These are phyloP conservation scores for Elephantulus edwardii DNA, from an alignment of 2,113 vertebrate genomes.

Conservation along the genomic window DNA sequence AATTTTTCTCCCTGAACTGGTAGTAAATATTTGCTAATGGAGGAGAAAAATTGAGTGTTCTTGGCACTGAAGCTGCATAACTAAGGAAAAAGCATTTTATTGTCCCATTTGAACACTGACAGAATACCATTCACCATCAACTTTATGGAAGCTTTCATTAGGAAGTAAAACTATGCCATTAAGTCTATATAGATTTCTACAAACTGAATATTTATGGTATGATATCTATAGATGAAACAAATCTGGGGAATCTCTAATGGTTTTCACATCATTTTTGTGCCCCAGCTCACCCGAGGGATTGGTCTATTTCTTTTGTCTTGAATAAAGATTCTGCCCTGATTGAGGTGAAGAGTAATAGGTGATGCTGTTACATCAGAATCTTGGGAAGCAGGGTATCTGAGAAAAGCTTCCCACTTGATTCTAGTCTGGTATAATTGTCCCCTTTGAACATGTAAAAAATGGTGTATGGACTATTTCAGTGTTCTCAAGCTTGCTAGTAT, in stretches of 20 bases:
- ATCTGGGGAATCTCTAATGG: neutral
- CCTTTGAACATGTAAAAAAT: neutral
- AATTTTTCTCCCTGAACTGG: slow-evolving; percentile 12
- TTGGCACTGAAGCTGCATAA: neutral
- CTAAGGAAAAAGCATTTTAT: neutral
- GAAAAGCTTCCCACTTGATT: slow-evolving; percentile 3
- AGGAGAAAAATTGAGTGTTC: neutral
- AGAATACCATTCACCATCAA: neutral
- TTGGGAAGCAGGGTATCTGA: neutral
- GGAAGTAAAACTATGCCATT: neutral
- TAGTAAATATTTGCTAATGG: slow-evolving; percentile 50
- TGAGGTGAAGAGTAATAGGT: neutral
- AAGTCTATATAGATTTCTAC: neutral
- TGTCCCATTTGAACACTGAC: slow-evolving; percentile 22
- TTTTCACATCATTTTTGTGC: neutral
- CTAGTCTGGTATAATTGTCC: neutral
- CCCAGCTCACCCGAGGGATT: neutral
- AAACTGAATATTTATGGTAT: neutral
- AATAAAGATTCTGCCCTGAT: neutral
- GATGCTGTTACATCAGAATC: neutral
- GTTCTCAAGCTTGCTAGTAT: neutral
- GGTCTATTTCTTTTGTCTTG: neutral
- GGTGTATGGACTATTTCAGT: neutral
- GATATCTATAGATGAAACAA: neutral
- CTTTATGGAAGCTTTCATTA: neutral